Conservation (phyloP, 2,888 invertebrate genomes). For the Amphipyra tragopoginis region DNA sequence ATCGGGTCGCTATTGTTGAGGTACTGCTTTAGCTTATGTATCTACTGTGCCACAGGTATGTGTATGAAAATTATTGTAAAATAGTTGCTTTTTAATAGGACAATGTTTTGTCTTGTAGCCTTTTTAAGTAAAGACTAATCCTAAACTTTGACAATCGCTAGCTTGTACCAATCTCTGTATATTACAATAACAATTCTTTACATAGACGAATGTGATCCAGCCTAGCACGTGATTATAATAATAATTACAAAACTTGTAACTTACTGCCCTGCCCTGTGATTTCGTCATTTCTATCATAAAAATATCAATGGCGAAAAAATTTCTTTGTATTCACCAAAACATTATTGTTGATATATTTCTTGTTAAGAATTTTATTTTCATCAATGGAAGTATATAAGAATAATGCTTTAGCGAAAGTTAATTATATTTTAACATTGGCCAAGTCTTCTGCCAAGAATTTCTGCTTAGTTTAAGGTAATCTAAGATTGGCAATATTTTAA, state of each 20-base stretch:
- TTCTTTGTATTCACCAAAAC: constrained; percentile 7
- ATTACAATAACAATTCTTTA: background rate
- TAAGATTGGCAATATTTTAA: constrained; percentile 52
- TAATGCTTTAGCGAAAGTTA: constrained; percentile 33
- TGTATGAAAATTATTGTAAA: constrained; percentile 1
- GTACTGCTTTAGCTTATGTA: too few species aligned
- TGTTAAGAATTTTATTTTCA: constrained; percentile 20
- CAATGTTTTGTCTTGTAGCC: background rate
- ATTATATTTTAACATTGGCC: constrained; percentile 22
- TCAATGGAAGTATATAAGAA: constrained; percentile 23
- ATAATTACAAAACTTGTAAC: constrained; percentile 2
- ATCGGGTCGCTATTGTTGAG: too few species aligned
- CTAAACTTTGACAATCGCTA: background rate
- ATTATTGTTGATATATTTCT: constrained; percentile 32
- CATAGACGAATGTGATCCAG: constrained; percentile 5
- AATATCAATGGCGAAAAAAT: constrained; percentile 13
- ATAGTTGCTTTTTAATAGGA: background rate
- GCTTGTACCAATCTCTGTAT: background rate
- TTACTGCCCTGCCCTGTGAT: constrained; percentile 12
- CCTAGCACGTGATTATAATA: background rate
- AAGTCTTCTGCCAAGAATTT: constrained; percentile 42
- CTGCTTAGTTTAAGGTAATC: constrained; percentile 41
- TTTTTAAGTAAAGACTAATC: background rate
- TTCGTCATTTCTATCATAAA: constrained; percentile 19
- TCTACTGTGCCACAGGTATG: constrained; percentile 1